Base-by-base conservation (phyloP, 2,797 vertebrate genomes). In the Enteromius anoplus region DNA sequence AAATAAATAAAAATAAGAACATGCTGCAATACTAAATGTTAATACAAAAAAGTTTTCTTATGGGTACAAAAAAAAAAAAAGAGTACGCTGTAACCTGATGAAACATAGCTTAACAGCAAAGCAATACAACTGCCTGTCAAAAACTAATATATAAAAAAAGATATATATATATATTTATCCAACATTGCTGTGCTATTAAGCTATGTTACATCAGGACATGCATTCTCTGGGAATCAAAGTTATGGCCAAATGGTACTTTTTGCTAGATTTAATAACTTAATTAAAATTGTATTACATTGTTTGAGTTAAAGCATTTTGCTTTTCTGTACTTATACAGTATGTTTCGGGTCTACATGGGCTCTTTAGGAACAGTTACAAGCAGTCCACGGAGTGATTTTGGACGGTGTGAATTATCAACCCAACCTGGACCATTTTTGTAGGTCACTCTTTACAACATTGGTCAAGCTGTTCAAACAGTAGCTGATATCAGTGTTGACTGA, bases 391-490 rank as follows among this genome's bases (percentile, higher is more conserved):
- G 55, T 37, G 80, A 29, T 32, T 55, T 64, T 40, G 3, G 40
- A 23, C 0, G 0, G 15, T 73, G 21, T 55, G 29, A 81, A 62
- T 45, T 60, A 15, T 5, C 62, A 62, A 34, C 29, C 21, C 32
- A 68, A 19, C 21, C 29, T 40, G 14, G 26, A 4, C 21, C 90
- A 91, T 92, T 91, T 93, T 92, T 93, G 92, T 93, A 92, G 92
- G 93, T 93, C 92, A 93, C 90, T 92, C 91, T 93, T 92, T 91
- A 91, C 90, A 90, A 91, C 87, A 90, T 92, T 91, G 93, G 89
- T 93, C 93, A 93, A 93, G 91, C 93, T 94, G 93, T 90, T 91
- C 91, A 94, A 94, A 94, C 92, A 93, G 87, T 87, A 87, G 88
- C 91, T 76, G 92, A 93, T 94, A 93, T 91, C 90, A 84, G 83